phyloP scores from a whole-genome alignment of 2,797 vertebrate species.

The Eremophila alpestris region DNA sequence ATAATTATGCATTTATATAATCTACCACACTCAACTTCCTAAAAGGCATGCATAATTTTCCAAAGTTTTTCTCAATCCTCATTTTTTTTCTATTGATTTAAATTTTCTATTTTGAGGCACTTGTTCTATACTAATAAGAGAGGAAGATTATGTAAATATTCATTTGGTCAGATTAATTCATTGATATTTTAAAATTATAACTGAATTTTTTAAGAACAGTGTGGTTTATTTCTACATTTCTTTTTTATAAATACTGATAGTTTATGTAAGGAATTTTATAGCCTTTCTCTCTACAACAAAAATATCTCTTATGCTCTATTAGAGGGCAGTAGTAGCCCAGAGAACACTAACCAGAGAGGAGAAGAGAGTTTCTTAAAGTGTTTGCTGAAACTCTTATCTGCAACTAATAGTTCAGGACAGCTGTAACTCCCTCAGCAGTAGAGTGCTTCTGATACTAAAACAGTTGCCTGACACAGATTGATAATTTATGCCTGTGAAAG shows the following conservation, averaged over 20 bases:
- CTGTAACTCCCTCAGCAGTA: not conserved
- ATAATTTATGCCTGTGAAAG: slow-evolving; percentile 11
- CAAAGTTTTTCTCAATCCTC: not conserved
- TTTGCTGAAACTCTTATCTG: not conserved
- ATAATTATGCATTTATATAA: not conserved
- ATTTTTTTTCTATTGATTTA: not conserved
- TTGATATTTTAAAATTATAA: not conserved
- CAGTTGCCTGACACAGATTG: not conserved
- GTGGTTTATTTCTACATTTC: not conserved
- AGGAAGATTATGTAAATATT: not conserved
- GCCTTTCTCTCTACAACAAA: not conserved
- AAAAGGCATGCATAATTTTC: not conserved
- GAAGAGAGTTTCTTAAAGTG: not conserved
- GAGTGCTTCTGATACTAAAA: not conserved
- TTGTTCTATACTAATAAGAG: not conserved
- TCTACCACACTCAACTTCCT: not conserved
- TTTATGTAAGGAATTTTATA: not conserved
- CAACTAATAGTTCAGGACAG: slow-evolving; percentile 14
- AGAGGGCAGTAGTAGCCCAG: not conserved
- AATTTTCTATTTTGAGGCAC: not conserved
- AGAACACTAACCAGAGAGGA: not conserved
- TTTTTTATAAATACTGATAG: not conserved
- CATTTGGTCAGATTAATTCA: not conserved
- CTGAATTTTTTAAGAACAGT: not conserved
- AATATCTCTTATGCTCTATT: not conserved